phyloP scores from a whole-genome alignment of 2,888 invertebrate genomes.

The Helicoverpa assulta region DNA sequence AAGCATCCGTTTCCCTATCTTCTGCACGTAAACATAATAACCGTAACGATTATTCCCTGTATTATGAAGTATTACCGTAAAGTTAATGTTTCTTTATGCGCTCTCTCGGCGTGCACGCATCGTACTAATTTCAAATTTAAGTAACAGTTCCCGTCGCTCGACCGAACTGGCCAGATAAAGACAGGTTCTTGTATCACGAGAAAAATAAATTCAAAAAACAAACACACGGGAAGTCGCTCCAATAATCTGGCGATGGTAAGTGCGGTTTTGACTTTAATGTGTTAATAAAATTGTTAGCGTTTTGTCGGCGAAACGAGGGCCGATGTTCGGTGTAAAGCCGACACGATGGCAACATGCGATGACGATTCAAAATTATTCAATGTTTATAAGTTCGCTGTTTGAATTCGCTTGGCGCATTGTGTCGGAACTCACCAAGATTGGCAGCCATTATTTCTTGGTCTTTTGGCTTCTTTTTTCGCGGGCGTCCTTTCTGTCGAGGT shows the following conservation, averaged over 20 bases:
- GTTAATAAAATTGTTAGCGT: conserved; percentile 89
- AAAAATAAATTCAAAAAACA: conserved; percentile 78
- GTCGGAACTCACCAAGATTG: conserved; percentile 93
- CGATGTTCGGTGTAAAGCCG: conserved; percentile 73
- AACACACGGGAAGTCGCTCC: conserved; percentile 85
- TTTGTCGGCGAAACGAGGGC: conserved; percentile 83
- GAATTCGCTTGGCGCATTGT: conserved; percentile 60
- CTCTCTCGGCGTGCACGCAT: conserved; percentile 67
- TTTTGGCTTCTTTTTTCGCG: conserved; percentile 97
- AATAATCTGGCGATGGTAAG: conserved; percentile 87
- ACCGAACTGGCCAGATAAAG: conserved; percentile 81
- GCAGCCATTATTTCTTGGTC: conserved; percentile 96
- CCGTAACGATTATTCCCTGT: conserved; percentile 1
- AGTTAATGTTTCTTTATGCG: conserved; percentile 60
- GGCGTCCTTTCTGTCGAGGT: conserved; percentile 97
- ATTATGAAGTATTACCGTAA: conserved; percentile 37
- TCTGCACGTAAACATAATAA: not conserved
- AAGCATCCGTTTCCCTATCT: not conserved
- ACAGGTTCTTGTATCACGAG: conserved; percentile 86
- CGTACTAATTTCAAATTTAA: conserved; percentile 79
- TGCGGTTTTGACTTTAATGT: conserved; percentile 90
- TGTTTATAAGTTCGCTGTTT: conserved; percentile 60
- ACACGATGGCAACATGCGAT: conserved; percentile 69
- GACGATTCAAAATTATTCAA: conserved; percentile 56
- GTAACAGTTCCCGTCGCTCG: conserved; percentile 77